Evolutionary conservation across 2,888 invertebrate species (phyloP), one percentile per base, ranked within the genome.

Genomic region (Acanthosepion pharaonis): DNA sequence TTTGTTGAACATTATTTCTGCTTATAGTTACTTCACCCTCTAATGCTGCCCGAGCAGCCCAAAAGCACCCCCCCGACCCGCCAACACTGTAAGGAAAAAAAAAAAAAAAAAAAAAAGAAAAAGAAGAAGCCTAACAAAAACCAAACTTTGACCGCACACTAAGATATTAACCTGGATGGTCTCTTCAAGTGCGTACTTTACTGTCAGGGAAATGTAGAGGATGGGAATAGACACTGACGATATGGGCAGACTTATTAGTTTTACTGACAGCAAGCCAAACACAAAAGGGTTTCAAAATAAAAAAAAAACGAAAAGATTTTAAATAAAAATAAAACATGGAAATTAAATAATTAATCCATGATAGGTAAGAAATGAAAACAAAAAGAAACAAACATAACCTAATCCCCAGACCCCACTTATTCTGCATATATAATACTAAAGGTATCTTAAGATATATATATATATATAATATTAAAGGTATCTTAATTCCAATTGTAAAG

Each of bases 241-340:
- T 78, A 51, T n/a, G 78, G 33, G n/a, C 78, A 78, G n/a, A 78
- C 78, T n/a, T 78, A 78, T 78, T n/a, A 15, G n/a, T 18, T 33
- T 78, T 78, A n/a, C n/a, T 78, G 78, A 78, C 78, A 78, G 33
- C n/a, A 78, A 78, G 78, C 78, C 78, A 78, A 78, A 78, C 78
- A 78, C 78, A 78, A 78, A 33, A 78, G 78, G 4, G 11, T n/a
- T 28, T 78, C 5, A 78, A 78, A 78, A 78, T 28, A 78, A n/a
- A n/a, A n/a, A 15, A 78, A n/a, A 6, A n/a, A 78, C 11, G 33
- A 78, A 78, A 4, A 33, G n/a, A 15, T n/a, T n/a, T 15, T 11
- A 33, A n/a, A 78, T 33, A n/a, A 78, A 78, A 33, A n/a, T 78
- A 78, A 78, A 33, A 33, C 15, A 78, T 5, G 78, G 78, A n/a